phyloP scores from a whole-genome alignment of 2,797 vertebrate species.

The Cossypha niveicapilla region DNA sequence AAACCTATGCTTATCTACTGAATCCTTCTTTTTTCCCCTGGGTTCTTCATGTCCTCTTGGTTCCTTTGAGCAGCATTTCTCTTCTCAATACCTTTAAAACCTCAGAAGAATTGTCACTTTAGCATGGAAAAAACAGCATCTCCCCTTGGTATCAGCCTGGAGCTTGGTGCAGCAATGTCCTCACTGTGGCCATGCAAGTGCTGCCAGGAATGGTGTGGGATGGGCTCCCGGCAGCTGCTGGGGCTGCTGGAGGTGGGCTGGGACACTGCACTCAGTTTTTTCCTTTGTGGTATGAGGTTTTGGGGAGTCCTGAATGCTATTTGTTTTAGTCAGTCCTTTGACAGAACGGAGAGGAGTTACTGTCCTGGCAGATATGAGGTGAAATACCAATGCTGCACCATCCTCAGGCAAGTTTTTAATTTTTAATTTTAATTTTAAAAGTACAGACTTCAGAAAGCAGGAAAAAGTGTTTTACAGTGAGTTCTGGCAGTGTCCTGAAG shows the following conservation, averaged over 20 bases:
- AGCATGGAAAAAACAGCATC: not conserved
- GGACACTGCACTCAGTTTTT: not conserved
- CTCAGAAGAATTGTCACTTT: not conserved
- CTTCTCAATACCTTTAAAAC: not conserved
- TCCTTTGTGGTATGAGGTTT: not conserved
- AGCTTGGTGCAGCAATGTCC: not conserved
- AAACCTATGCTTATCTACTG: not conserved
- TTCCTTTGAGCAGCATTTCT: not conserved
- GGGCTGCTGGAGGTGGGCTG: not conserved
- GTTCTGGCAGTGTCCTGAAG: not conserved
- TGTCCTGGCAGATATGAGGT: not conserved
- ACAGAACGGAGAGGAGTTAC: not conserved
- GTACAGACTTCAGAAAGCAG: not conserved
- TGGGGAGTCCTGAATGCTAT: not conserved
- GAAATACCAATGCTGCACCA: not conserved
- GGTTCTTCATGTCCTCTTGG: not conserved
- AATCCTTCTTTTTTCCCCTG: not conserved
- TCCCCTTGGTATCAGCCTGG: not conserved
- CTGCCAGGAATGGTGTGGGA: accelerated
- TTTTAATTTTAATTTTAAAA: not conserved
- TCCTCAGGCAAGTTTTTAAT: not conserved
- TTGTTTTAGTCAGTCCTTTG: not conserved
- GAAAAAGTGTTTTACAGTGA: not conserved
- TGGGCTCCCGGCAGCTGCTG: not conserved
- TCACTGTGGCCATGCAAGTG: not conserved